Evolutionary conservation across 2,113 vertebrate genomes (phyloP).

Genomic region (Eurypyga helias): DNA sequence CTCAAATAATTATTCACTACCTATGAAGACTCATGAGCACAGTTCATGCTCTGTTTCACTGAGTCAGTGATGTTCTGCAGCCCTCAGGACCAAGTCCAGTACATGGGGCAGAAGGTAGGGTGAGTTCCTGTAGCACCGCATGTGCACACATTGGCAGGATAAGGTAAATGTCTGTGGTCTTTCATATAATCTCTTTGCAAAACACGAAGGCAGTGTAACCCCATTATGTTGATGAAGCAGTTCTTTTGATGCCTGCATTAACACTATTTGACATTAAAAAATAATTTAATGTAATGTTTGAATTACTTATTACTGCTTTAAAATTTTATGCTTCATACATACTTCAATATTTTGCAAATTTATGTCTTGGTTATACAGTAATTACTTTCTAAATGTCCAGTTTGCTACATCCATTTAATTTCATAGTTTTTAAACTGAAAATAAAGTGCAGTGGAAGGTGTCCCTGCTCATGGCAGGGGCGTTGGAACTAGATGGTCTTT

Average conservation of each 20-base stretch:
- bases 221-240: not conserved
- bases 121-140: not conserved
- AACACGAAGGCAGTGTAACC: not conserved
- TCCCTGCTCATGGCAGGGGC: too few species aligned
- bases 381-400: not conserved
- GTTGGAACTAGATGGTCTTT: too few species aligned
- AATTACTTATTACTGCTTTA: not conserved
- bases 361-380: not conserved
- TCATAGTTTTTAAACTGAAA: not conserved
- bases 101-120: not conserved
- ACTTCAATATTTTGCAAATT: not conserved
- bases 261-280: not conserved
- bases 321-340: not conserved
- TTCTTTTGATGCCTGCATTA: not conserved
- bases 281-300: not conserved
- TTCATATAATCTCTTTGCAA: not conserved
- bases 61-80: not conserved
- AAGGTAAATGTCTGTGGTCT: not conserved
- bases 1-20: not conserved
- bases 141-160: not conserved
- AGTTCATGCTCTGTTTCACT: not conserved
- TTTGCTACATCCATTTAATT: not conserved
- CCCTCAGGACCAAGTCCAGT: not conserved
- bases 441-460: not conserved
- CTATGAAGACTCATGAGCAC: not conserved